These are phyloP conservation scores for Timema cristinae DNA, from an alignment of 2,888 invertebrate genomes.

Conservation along the genomic window DNA sequence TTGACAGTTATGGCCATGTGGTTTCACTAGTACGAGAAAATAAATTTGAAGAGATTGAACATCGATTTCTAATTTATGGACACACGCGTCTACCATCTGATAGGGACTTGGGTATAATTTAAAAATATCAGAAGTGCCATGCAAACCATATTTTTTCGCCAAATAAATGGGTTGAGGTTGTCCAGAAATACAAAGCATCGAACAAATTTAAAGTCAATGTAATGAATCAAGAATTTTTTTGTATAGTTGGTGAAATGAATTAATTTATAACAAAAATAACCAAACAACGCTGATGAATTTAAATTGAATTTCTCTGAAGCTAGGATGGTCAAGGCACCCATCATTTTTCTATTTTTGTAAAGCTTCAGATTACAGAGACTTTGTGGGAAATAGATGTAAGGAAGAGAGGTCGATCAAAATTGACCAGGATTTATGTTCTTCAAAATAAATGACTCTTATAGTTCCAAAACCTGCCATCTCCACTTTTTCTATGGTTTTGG, in stretches of 20 bases:
- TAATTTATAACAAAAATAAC: not conserved
- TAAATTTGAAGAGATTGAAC: not conserved
- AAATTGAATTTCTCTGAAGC: too few relatives aligned
- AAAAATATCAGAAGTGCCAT: not conserved
- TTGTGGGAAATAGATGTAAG: too few relatives aligned
- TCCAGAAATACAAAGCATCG: not conserved
- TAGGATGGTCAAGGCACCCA: too few relatives aligned
- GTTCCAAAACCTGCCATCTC: too few relatives aligned
- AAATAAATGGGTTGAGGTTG: not conserved
- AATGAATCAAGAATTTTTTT: not conserved
- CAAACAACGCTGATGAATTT: too few relatives aligned
- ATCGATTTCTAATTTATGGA: not conserved
- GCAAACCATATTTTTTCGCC: not conserved
- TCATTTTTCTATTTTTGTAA: too few relatives aligned
- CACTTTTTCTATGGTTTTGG: too few relatives aligned
- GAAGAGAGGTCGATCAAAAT: too few relatives aligned
- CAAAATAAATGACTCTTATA: too few relatives aligned
- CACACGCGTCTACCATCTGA: not conserved
- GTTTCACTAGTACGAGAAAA: not conserved
- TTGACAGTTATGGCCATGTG: not conserved
- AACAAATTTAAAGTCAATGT: not conserved
- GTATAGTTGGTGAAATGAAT: not conserved
- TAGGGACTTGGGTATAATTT: not conserved
- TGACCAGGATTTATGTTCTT: too few relatives aligned
- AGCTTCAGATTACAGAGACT: too few relatives aligned